Percentiles rank a stretch among this genome's conserved stretches.
Conservation (phyloP, 2,888 invertebrate species). For the Notodonta dromedarius region DNA sequence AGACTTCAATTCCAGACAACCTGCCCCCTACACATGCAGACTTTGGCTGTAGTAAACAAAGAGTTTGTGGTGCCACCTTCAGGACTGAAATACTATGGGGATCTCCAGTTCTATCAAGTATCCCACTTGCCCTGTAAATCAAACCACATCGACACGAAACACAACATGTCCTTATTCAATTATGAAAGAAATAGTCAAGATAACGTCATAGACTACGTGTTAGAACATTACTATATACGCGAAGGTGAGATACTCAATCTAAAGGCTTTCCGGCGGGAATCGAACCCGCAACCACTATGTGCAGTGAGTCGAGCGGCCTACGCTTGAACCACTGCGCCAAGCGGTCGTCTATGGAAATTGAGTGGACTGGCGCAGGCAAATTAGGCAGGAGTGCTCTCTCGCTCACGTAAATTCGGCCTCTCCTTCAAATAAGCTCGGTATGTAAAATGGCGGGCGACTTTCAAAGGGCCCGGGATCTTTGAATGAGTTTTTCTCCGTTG, state of each 20-base stretch:
- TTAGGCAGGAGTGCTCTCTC: no score
- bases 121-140: slow-evolving; percentile 75
- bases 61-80: slow-evolving; percentile 66
- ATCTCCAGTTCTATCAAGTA: slow-evolving; percentile 77
- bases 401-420: no score
- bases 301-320: no score
- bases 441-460: no score
- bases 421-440: no score
- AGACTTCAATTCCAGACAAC: slow-evolving; percentile 61
- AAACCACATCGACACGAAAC: slow-evolving; percentile 78
- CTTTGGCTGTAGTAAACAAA: slow-evolving; percentile 74
- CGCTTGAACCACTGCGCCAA: no score
- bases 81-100: slow-evolving; percentile 69
- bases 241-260: slow-evolving; percentile 75
- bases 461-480: no score
- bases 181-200: slow-evolving; percentile 57
- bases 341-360: no score
- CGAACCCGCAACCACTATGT: no score
- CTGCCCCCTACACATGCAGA: slow-evolving; percentile 84
- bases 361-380: no score
- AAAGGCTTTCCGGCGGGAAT: no score
- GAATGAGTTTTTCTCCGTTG: no score
- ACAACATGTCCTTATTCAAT: slow-evolving; percentile 82
- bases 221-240: slow-evolving; percentile 83
- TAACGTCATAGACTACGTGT: slow-evolving; percentile 79